Evolutionary conservation across 1,140 invertebrate genomes (phyloP).

Genomic region (Leptinotarsa lineolata): DNA sequence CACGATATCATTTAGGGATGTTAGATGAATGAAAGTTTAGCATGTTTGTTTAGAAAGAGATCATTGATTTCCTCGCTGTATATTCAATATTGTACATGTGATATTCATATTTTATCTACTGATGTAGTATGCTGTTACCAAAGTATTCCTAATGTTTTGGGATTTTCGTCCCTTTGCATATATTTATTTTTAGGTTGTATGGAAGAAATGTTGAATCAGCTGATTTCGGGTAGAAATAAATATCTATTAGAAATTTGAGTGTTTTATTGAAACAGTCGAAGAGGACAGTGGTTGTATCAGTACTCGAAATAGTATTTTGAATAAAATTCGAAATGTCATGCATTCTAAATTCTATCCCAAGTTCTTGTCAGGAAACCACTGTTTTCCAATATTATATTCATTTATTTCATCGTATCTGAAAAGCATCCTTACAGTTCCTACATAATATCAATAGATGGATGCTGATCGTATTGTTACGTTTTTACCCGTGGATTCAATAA

Average conservation of each 20-base stretch:
- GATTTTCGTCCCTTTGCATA: not conserved
- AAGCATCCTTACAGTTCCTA: too few species aligned
- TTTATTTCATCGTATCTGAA: too few species aligned
- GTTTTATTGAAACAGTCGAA: not conserved
- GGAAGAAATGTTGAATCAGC: not conserved
- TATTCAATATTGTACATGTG: not conserved
- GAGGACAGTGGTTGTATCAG: too few species aligned
- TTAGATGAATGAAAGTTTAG: not conserved
- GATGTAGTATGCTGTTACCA: slow-evolving; percentile 2
- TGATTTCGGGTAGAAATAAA: not conserved
- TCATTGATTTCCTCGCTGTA: not conserved
- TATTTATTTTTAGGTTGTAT: not conserved
- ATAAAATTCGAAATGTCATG: too few species aligned
- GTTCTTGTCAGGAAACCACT: too few species aligned
- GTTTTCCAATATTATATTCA: too few species aligned
- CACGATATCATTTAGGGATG: not conserved
- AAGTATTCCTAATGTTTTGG: not conserved
- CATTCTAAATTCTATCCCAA: too few species aligned
- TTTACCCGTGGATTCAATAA: too few species aligned
- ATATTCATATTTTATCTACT: not conserved
- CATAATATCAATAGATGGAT: too few species aligned
- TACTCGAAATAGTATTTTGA: too few species aligned
- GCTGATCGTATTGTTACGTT: too few species aligned
- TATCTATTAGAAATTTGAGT: not conserved
- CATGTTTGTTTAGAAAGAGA: not conserved